phyloP scores from a whole-genome alignment of 2,888 invertebrate species.

The Calameuta idolon region DNA sequence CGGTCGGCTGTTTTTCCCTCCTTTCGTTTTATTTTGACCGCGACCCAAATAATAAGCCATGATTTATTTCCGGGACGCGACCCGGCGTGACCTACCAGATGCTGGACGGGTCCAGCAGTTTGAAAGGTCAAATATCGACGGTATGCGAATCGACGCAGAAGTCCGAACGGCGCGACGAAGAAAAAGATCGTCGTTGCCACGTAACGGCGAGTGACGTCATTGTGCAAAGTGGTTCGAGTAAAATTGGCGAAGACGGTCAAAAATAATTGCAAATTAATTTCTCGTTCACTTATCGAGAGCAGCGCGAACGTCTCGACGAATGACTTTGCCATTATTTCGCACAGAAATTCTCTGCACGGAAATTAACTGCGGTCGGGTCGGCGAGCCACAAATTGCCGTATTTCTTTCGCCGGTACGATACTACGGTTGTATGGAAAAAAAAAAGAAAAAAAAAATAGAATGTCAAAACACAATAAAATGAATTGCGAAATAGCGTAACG shows the following conservation, averaged over 20 bases:
- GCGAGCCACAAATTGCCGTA: constrained; percentile 42
- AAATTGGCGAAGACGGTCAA: not conserved
- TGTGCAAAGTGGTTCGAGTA: not conserved
- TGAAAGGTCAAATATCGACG: not conserved
- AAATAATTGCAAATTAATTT: not conserved
- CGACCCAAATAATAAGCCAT: not conserved
- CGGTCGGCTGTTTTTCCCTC: not conserved
- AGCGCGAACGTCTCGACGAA: not conserved
- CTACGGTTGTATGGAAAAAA: not conserved
- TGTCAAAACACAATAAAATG: not conserved
- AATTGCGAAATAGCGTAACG: not conserved
- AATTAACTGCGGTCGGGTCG: constrained; percentile 51
- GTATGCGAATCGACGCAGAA: not conserved
- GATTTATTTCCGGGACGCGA: not conserved
- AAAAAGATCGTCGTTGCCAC: not conserved
- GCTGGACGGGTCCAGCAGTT: not conserved
- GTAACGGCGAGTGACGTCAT: not conserved
- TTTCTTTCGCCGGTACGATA: not conserved
- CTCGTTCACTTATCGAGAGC: not conserved
- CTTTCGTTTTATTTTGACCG: not conserved
- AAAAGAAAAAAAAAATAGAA: not conserved
- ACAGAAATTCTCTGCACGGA: not conserved
- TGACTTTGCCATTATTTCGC: not conserved
- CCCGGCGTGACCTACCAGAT: not conserved
- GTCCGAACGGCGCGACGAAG: too few relatives aligned